Evolutionary conservation across 1,140 invertebrate species (phyloP).

Genomic region (Papilio helenus): DNA sequence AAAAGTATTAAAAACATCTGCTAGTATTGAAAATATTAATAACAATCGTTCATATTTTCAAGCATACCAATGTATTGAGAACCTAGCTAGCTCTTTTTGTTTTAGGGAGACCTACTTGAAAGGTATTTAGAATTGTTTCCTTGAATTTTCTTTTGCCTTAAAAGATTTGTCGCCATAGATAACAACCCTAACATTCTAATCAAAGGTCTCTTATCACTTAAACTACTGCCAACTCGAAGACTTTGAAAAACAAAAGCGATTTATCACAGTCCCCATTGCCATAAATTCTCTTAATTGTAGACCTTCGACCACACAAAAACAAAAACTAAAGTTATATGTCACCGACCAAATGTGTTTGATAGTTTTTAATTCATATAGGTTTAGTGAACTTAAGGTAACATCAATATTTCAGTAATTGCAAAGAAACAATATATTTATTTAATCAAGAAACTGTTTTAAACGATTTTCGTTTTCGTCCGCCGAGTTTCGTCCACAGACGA

Average conservation of each 20-base stretch:
- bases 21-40: too few species aligned
- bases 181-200: neutral
- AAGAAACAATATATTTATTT: too few species aligned
- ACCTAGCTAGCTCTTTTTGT: too few species aligned
- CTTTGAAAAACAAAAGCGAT: conserved; percentile 9
- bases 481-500: too few species aligned
- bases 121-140: neutral
- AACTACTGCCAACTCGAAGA: conserved; percentile 9
- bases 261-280: neutral
- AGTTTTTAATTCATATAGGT: neutral
- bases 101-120: too few species aligned
- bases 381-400: neutral
- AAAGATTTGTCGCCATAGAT: neutral
- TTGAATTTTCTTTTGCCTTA: neutral
- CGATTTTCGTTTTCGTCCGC: too few species aligned
- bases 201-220: neutral
- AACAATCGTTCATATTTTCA: too few species aligned
- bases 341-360: neutral
- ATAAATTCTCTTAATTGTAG: conserved; percentile 11
- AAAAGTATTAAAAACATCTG: too few species aligned
- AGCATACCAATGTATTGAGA: too few species aligned
- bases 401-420: too few species aligned
- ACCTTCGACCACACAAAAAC: conserved; percentile 4
- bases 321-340: neutral
- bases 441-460: too few species aligned